Evolutionary conservation across 1,140 invertebrate species (phyloP), one percentile per base, ranked within the genome.

Genomic region (Coelopa frigida): DNA sequence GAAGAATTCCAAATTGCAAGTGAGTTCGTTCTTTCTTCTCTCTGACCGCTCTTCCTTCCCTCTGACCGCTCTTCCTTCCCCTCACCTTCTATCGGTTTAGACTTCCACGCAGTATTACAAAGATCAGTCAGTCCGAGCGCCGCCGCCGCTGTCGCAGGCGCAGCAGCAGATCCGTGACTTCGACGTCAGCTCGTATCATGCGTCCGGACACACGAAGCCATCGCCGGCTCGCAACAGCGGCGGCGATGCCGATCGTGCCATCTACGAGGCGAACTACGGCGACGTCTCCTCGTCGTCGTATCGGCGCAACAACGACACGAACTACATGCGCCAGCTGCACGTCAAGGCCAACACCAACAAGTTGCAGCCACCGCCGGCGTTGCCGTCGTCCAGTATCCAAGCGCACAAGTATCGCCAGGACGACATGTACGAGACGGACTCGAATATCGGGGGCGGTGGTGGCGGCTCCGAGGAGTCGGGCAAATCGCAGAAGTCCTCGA

Each of bases 191-290:
- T 26, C 23, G 39, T 27, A n/a, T 27, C 6, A 5, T 23, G 29
- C 6, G 18, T 1, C 14, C 29, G n/a, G 11, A 12, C 20, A 3
- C 39, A 41, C 7, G 27, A 29, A n/a, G n/a, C 27, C 39, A 41
- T n/a, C 23, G 23, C 14, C 11, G 23, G 5, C 39, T 17, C 4
- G 23, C 14, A 7, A 8, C 5, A 48, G 39, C 27, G 46, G 46
- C 22, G 46, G 46, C 8, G 46, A 48, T 42, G 46, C 46, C 12
- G 46, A 48, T 18, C 45, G 45, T 1, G 14, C 21, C n/a, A 12
- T 33, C 18, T 40, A 33, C 7, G 36, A 37, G 12, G 20, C 12
- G 12, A n/a, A 11, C 26, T 45, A 11, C 6, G 11, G 11, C 17
- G 24, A 38, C 18, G 11, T 18, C 36, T 10, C n/a, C 29, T 8